phyloP scores from a whole-genome alignment of 2,113 vertebrate species.

The Physeter macrocephalus region DNA sequence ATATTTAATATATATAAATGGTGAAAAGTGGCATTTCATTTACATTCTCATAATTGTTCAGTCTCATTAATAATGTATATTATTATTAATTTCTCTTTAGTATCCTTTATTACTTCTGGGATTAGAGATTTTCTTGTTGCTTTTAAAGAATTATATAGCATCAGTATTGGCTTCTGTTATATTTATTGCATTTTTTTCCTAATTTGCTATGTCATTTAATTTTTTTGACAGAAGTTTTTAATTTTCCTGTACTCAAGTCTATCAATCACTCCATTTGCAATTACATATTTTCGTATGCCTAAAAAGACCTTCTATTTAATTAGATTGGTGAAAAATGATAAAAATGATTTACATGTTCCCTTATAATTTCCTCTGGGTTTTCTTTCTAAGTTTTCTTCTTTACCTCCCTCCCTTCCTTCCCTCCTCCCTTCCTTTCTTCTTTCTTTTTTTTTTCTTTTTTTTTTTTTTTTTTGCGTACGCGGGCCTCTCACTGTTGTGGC shows the following conservation, averaged over 20 bases:
- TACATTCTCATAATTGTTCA: neutral
- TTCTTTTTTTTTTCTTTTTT: no score
- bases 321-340: neutral
- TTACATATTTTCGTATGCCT: neutral
- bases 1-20: neutral
- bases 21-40: neutral
- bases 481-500: no score
- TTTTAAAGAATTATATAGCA: neutral
- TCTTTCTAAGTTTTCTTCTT: neutral
- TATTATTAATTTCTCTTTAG: neutral
- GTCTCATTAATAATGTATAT: neutral
- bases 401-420: neutral
- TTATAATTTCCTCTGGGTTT: neutral
- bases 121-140: neutral
- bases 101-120: neutral
- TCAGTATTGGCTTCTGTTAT: neutral
- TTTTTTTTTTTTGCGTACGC: no score
- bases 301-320: neutral
- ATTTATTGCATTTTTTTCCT: neutral
- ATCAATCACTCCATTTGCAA: neutral
- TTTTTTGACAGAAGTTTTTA: neutral
- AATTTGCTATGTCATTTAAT: neutral
- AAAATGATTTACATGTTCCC: neutral
- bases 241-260: neutral
- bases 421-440: neutral